Conservation (phyloP, 1,140 invertebrate species). For the Drosophila tropicalis region DNA sequence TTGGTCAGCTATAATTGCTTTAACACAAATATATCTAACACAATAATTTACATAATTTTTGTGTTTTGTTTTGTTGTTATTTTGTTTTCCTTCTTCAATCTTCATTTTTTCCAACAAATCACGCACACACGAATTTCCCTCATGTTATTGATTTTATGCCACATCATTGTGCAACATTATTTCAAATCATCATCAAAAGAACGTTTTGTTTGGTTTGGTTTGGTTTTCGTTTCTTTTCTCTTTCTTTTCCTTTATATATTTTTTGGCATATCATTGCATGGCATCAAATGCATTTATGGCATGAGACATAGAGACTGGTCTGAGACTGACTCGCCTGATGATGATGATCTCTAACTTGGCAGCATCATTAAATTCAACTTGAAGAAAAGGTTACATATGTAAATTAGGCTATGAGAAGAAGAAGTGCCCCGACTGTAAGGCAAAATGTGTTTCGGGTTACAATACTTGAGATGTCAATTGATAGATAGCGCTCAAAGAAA, state of each 20-base stretch:
- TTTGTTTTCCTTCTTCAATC: not conserved
- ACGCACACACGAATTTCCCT: conserved; percentile 52
- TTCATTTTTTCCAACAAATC: conserved; percentile 50
- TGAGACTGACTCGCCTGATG: not conserved
- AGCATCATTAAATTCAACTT: conserved; percentile 63
- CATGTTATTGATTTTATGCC: conserved; percentile 69
- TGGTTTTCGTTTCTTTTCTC: conserved; percentile 17
- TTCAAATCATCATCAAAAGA: conserved; percentile 66
- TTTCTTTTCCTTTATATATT: conserved; percentile 3
- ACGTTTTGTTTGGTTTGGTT: conserved; percentile 28
- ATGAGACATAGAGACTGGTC: not conserved
- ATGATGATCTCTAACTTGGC: conserved; percentile 41
- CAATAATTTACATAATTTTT: conserved; percentile 78
- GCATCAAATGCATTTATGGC: conserved; percentile 45
- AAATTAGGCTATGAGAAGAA: conserved; percentile 58
- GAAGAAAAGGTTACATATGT: conserved; percentile 52
- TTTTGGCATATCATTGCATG: conserved; percentile 63
- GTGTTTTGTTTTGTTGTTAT: no score
- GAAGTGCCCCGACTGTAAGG: conserved; percentile 5
- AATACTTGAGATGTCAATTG: conserved; percentile 59
- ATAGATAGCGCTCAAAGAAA: conserved; percentile 17
- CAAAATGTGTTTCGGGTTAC: conserved; percentile 10
- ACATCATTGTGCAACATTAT: conserved; percentile 71
- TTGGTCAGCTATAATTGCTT: conserved; percentile 77
- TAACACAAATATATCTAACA: conserved; percentile 69